Base-by-base conservation (phyloP, 2,797 vertebrate species). In the Bryconaethiops microstoma region DNA sequence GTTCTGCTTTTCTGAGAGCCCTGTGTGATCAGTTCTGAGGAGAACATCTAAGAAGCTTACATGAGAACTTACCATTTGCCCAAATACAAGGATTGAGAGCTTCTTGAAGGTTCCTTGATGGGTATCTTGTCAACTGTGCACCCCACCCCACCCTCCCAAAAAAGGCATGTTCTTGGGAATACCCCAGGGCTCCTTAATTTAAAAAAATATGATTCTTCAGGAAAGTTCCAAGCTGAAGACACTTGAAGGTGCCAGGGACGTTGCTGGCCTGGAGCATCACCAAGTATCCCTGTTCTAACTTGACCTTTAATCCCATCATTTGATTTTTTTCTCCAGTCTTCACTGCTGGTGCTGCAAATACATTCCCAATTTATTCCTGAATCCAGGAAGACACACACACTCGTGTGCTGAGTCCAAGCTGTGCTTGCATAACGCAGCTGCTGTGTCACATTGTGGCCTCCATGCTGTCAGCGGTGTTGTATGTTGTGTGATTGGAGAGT, bases 401-500 rank as follows among this genome's bases (percentile, higher is more conserved):
- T 39, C 39, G 62, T 65, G 63, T 40, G 29, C 63, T 39, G 14
- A 19, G 17, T 2, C 35, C 6, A 14, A 64, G 71, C 52, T 54
- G 57, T 39, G 59, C 57, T 69, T 80, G 65, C 39, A 59, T 57
- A 71, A 57, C 1, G 52, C 2, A 9, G 69, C 3, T 17, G 29
- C 67, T 78, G 17, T 57, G 59, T 78, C 73, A 67, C 19, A 70
- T 25, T 50, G 48, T 40, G 8, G 45, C 45, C 59, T 74, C 25
- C 52, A 17, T 42, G 40, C 63, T 72, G 71, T 54, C 50, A 7
- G 39, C 70, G 7, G 23, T 35, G 75, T 52, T 57, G 67, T 71
- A 69, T 77, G 74, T 80, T 25, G 85, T 86, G 80, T 81, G 68
- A 68, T 86, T 78, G 86, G 87, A 82, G 79, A 40, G 80, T 84